Base-by-base conservation (phyloP, 2,797 vertebrate species). In the Megalops cyprinoides region DNA sequence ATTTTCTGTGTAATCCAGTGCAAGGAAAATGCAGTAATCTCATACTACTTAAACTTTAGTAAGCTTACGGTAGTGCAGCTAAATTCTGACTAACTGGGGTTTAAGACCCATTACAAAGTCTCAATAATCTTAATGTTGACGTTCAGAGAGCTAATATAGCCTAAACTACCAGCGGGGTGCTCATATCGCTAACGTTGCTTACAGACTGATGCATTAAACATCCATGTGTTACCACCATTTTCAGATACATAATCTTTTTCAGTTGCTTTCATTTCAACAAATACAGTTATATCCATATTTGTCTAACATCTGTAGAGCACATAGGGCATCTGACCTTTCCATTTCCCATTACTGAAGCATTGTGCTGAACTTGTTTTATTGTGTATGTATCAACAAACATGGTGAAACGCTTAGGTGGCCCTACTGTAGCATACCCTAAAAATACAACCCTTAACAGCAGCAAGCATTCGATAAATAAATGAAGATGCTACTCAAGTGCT, bases 401-500 rank as follows among this genome's bases (percentile, higher is more conserved):
- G 20, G 65, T 39, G 20, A 69, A 69, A 39, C 65, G 39, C 65
- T 69, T 5, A 31, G 9, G 65, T 69, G 65, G 31, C 20, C 65
- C 65, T 37, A 18, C 20, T 37, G 65, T 71, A n/a, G 37, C 39
- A 71, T 71, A 42, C 20, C 67, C 67, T 71, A 71, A 71, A 71
- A 71, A 71, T 71, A 71, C 37, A 71, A 42, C 67, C 67, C 20
- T 28, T 71, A 71, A 71, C 67, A 44, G 67, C 37, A 42, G 39
- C 37, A 71, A 71, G 67, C 5, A 42, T 15, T 42, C 18, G 23
- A 71, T 71, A 42, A 42, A 71, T 42, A 71, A 15, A 44, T 42
- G 67, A 71, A 44, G 23, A 71, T 71, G 37, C 14, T 71, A 67
- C 18, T 39, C 18, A 71, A 71, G 37, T 42, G 10, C 20, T 71